Evolutionary conservation across 1,140 invertebrate species (phyloP), one percentile per base, ranked within the genome.

Genomic region (Tetramorium simillimum): DNA sequence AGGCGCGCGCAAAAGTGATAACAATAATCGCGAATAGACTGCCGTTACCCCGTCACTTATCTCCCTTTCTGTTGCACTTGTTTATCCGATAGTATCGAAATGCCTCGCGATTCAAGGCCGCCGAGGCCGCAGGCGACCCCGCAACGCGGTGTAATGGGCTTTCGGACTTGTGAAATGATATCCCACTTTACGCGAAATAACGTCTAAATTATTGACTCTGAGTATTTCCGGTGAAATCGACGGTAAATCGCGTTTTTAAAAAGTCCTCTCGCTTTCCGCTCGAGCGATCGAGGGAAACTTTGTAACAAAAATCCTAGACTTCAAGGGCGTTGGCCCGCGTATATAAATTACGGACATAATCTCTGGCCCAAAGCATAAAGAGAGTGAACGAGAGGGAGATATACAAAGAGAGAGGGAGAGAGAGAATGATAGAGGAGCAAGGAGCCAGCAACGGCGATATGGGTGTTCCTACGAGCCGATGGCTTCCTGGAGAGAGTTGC

Each of bases 391-490:
- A 86, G 63, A 67, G 86, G 78, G 73, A 70, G 24, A 43, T 10
- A 40, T 46, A 7, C 12, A 24, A 65, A 75, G 63, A 43, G 65
- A 21, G 28, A 37, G 16, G 18, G 73, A 58, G 65, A 21, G 76
- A 14, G 58, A 18, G 21, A 24, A 67, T 67, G 65, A 72, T 18
- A 37, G 33, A 70, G 40, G 33, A 53, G 33, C 65, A 9, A 78
- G 77, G 69, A 65, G 67, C 76, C 78, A 89, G 85, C 76, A 63
- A 80, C 65, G 85, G 73, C 93, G 91, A 92, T 93, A 94, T 91
- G 93, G 93, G 92, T 93, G 93, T 94, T 94, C 91, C 87, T 84
- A 53, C 33, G 82, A 88, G 87, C 86, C 88, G 77, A 90, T 88
- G 88, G 69, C 90, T 92, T 91, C 89, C 90, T 88, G 87, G 85